Evolutionary conservation across 2,113 vertebrate genomes (phyloP).

Genomic region (Chaetodon trifascialis): DNA sequence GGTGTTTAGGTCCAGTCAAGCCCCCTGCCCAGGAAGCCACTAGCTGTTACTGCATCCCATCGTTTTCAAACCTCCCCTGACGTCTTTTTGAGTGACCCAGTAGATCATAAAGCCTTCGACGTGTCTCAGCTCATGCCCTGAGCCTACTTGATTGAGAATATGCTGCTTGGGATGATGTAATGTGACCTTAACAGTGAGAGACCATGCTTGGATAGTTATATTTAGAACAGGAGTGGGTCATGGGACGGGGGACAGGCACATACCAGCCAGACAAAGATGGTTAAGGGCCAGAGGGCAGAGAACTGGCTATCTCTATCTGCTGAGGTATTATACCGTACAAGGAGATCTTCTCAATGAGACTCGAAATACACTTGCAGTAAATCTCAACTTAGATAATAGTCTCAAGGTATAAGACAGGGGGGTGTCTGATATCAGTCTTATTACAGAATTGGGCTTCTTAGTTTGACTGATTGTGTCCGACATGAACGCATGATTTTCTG

Average conservation of each 20-base stretch:
- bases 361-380: slow-evolving; percentile 25
- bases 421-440: not conserved
- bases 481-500: not conserved
- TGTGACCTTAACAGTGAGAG: slow-evolving; percentile 58
- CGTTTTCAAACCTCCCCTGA: slow-evolving; percentile 5
- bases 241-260: slow-evolving; percentile 57
- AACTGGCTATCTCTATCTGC: slow-evolving; percentile 35
- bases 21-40: not conserved
- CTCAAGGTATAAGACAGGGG: not conserved
- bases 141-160: slow-evolving; percentile 29
- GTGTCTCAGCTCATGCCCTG: not conserved
- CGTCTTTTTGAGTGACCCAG: not conserved
- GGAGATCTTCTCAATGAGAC: slow-evolving; percentile 28
- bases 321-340: slow-evolving; percentile 41
- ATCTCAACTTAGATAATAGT: not conserved
- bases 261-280: slow-evolving; percentile 75
- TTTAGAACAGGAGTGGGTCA: slow-evolving; percentile 71
- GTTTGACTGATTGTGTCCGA: not conserved
- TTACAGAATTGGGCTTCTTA: not conserved
- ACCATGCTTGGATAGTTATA: slow-evolving; percentile 55
- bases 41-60: not conserved
- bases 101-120: slow-evolving; percentile 36
- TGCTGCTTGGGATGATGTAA: slow-evolving; percentile 63
- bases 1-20: not conserved
- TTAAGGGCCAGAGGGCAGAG: slow-evolving; percentile 28